Base-by-base conservation (phyloP, 1,140 invertebrate genomes). In the Aphidius gifuensis region DNA sequence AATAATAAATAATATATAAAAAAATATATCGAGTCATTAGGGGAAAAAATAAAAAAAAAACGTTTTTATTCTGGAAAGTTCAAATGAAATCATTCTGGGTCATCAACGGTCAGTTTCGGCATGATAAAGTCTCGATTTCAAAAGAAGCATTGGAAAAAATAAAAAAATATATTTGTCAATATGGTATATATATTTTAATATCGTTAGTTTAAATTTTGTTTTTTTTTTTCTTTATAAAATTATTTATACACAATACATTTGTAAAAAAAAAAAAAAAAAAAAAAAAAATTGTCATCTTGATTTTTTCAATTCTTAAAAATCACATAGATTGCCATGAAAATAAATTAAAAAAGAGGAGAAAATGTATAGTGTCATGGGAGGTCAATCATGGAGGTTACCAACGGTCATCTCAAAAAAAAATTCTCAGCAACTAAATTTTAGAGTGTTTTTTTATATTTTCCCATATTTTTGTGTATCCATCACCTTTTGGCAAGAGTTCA, bases 371-470 rank as follows among this genome's bases (percentile, higher is more conserved):
- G 50, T 38, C 55, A 54, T 39, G 32, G 21, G 21, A 58, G 56
- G 40, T 45, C 44, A 57, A 7, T 16, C 16, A 16, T 16, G 16
- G 21, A 47, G 57, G 42, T 62, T 55, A 62, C 62, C 50, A 64
- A 64, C 62, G 62, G 62, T 64, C 56, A 56, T 46, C 21, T 9
- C 5, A 32, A n/a, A 32, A 51, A 51, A 32, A 4, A 58, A 42
- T 16, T 42, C 9, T 4, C 39, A 50, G 43, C 32, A 43, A 60
- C 39, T 6, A 40, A 16, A 55, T 9, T 42, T 51, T 44, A 61
- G 11, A 59, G 21, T 45, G 43, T 60, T 60, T 51, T 53, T 53
- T 16, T 16, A 23, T 46, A 44, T 58, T 21, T 21, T 61, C 39
- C 40, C 5, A 5, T 48, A 32, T 47, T 46, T 58, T 58, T 58